These are phyloP conservation scores for Sebastiscus albofasciatus DNA, from an alignment of 2,797 vertebrate species.

Conservation along the genomic window DNA sequence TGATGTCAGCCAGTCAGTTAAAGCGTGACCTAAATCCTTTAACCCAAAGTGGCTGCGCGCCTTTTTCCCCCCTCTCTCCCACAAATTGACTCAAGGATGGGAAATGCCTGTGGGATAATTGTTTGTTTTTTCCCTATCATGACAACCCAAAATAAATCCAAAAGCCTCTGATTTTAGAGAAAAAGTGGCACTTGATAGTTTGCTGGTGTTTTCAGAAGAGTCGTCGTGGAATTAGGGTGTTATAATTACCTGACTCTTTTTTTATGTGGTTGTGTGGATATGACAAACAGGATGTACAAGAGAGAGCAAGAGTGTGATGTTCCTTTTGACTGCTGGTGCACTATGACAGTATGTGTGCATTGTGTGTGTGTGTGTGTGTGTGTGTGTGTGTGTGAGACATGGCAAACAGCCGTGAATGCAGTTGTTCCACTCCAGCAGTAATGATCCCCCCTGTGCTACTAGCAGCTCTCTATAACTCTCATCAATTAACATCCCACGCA, in stretches of 20 bases:
- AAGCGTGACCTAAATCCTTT: conserved; percentile 88
- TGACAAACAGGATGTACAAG: conserved; percentile 58
- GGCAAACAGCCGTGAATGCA: conserved; percentile 85
- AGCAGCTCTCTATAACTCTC: conserved; percentile 85
- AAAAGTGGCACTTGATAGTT: conserved; percentile 38
- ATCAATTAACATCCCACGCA: conserved; percentile 85
- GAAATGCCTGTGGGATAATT: conserved; percentile 74
- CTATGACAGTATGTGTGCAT: conserved; percentile 27
- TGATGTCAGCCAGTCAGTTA: conserved; percentile 82
- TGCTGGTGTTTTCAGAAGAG: conserved; percentile 27
- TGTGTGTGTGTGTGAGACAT: conserved; percentile 63
- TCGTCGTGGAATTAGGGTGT: conserved; percentile 39
- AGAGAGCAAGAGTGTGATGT: conserved; percentile 40
- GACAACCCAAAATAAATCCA: conserved; percentile 66
- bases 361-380: conserved; percentile 5
- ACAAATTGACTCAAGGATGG: conserved; percentile 76
- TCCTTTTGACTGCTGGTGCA: conserved; percentile 57
- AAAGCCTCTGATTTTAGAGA: conserved; percentile 37
- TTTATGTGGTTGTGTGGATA: conserved; percentile 33
- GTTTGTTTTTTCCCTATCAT: conserved; percentile 73
- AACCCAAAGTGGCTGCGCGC: conserved; percentile 83
- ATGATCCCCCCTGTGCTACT: conserved; percentile 86
- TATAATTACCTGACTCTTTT: conserved; percentile 48
- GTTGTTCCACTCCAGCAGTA: conserved; percentile 85
- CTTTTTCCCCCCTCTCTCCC: conserved; percentile 35